Evolutionary conservation across 2,113 vertebrate species (phyloP), one percentile per base, ranked within the genome.

Genomic region (Podarcis raffonei): DNA sequence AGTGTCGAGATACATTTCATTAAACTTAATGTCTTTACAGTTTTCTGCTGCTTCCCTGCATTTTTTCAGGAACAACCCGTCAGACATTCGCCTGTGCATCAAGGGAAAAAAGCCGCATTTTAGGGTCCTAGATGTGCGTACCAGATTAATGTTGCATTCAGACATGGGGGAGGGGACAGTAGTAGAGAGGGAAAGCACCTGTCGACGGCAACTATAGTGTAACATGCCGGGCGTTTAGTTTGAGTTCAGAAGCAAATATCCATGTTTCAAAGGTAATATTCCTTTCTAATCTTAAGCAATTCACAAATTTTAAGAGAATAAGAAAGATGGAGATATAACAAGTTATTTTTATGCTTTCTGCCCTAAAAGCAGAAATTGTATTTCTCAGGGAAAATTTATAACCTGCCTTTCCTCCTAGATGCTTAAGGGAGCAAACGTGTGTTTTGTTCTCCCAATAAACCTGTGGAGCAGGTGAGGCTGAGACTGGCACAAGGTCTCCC

Each of bases 1-100:
- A 35, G 99, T 99, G 95, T 99, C 98, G 89, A 99, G 97, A 92
- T 99, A 99, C 98, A 99, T 99, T 96, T 99, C 99, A 76, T 98
- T 98, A 95, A 99, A 99, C 93, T 99, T 99, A 72, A 99, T 97
- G 88, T 99, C 98, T 97, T 98, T 99, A 96, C 97, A 98, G 93
- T 98, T 99, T 94, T 99, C 99, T 62, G 99, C 99, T 89, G 98
- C 98, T 91, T 99, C 99, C 93, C 98, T 96, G 96, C 99, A 99
- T 94, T 98, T 98, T 83, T 97, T 97, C 78, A 99, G 97, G 95
- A 99, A 99, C 84, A 99, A 98, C 18, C 99, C 99, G 92, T 99
- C 99, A 22, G 98, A 99, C 98, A 99, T 99, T 81, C 99, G 97
- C 99, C 99, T 99, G 95, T 66, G 90, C 89, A 93, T 87, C 92